Evolutionary conservation across 2,888 invertebrate species (phyloP), one percentile per base, ranked within the genome.

Genomic region (Mellilla xanthometata): DNA sequence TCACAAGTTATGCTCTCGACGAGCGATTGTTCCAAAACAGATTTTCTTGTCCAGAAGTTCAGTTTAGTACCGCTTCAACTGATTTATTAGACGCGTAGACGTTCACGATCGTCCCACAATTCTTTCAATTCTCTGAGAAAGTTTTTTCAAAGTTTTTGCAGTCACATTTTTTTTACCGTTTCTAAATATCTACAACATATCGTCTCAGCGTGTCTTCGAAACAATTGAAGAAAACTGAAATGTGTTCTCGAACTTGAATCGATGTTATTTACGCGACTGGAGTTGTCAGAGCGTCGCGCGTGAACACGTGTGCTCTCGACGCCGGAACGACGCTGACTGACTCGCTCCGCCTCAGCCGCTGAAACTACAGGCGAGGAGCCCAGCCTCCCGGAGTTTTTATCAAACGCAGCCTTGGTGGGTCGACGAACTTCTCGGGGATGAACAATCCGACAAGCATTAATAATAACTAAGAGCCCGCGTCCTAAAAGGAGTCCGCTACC

Each of bases 191-290:
- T 1, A 24, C 24, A 7, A 7, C 24, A n/a, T n/a, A 24, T 7
- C 15, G 15, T 19, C 6, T 15, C 15, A 15, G 15, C 15, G 5
- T 6, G 8, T n/a, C 3, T 24, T 8, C 4, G 24, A 22, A 36
- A 23, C 27, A 24, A 15, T 29, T 26, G 11, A 7, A 43, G 13
- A 24, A 33, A 34, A 28, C 23, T 12, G 23, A 12, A 24, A 29
- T 12, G 1, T 51, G 52, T 31, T 58, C 60, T 54, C 50, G 56
- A 53, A 48, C 51, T 38, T 39, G 47, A 58, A 53, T 81, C 85
- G 86, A 86, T 79, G 77, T 86, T 80, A 68, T 82, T 81, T 80
- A 84, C 86, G 86, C 76, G 76, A 47, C 65, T 58, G 56, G 40
- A 41, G 53, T 13, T 57, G 55, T 54, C 32, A 49, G 40, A 29